Conservation (phyloP, 1,140 invertebrate genomes). For the Streblospio benedicti region DNA sequence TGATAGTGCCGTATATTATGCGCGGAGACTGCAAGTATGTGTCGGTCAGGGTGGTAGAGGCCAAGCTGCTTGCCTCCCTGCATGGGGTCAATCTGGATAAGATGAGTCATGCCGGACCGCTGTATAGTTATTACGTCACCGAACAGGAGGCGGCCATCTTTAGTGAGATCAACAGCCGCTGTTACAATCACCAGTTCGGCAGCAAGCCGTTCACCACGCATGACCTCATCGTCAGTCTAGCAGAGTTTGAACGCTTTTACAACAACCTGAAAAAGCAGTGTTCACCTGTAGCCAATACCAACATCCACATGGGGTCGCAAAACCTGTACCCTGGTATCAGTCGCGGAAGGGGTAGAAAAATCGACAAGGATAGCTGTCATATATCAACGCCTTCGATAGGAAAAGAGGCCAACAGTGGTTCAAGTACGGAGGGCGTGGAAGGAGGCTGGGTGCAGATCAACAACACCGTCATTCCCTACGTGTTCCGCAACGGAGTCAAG, state of each 20-base stretch:
- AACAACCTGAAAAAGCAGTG: not conserved
- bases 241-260: not conserved
- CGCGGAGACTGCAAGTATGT: no score
- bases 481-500: not conserved
- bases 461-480: slow-evolving; percentile 10
- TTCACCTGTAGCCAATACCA: no score
- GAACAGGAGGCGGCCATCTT: not conserved
- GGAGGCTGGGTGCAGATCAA: slow-evolving; percentile 10
- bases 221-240: not conserved
- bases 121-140: not conserved
- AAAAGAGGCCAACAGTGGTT: not conserved
- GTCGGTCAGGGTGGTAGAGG: no score
- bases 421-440: not conserved
- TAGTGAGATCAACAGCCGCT: not conserved
- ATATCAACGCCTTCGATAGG: not conserved
- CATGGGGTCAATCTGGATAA: no score
- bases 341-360: no score
- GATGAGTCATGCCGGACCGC: no score
- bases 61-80: no score
- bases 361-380: not conserved
- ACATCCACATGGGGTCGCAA: no score
- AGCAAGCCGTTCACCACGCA: not conserved
- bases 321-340: no score
- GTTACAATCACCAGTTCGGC: not conserved
- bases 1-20: no score